A percentile compares a stretch with the other conserved stretches of the same genome.
phyloP scores from a whole-genome alignment of 1,140 invertebrate genomes.

The Apis florea region DNA sequence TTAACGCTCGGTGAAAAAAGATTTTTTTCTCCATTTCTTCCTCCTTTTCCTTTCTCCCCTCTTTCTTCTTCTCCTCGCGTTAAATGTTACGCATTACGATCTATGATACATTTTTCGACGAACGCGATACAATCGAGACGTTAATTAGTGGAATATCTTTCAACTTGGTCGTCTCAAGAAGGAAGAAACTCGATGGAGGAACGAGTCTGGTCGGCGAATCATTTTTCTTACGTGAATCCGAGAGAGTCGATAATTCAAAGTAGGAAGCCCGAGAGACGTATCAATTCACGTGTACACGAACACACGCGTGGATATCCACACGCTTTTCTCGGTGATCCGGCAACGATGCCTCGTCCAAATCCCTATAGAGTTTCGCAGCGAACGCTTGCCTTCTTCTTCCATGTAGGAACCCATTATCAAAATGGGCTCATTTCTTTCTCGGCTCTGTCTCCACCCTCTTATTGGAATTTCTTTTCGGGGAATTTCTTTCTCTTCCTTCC shows the following conservation, averaged over 20 bases:
- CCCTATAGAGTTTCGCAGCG: conserved; percentile 71
- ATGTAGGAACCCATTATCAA: conserved; percentile 77
- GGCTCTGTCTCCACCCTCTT: conserved; percentile 65
- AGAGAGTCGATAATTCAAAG: conserved; percentile 67
- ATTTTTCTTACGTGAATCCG: conserved; percentile 27
- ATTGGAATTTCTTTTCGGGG: conserved; percentile 66
- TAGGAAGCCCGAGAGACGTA: conserved; percentile 40
- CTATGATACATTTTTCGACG: not conserved
- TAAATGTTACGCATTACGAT: not conserved
- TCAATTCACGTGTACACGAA: conserved; percentile 46
- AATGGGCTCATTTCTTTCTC: conserved; percentile 77
- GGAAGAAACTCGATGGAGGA: not conserved
- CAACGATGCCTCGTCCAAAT: conserved; percentile 74
- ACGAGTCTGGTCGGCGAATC: not conserved
- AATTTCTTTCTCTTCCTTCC: conserved; percentile 11
- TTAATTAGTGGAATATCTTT: too few species aligned
- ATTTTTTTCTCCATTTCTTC: not conserved
- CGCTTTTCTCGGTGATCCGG: conserved; percentile 65
- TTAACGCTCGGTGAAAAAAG: conserved; percentile 55
- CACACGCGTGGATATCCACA: conserved; percentile 51
- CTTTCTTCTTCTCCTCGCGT: not conserved
- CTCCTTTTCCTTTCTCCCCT: too few species aligned
- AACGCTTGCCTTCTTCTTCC: conserved; percentile 60
- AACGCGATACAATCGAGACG: not conserved
- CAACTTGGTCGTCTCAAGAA: too few species aligned